phyloP scores from a whole-genome alignment of 2,888 invertebrate genomes.

The Alentia gelatinosa region DNA sequence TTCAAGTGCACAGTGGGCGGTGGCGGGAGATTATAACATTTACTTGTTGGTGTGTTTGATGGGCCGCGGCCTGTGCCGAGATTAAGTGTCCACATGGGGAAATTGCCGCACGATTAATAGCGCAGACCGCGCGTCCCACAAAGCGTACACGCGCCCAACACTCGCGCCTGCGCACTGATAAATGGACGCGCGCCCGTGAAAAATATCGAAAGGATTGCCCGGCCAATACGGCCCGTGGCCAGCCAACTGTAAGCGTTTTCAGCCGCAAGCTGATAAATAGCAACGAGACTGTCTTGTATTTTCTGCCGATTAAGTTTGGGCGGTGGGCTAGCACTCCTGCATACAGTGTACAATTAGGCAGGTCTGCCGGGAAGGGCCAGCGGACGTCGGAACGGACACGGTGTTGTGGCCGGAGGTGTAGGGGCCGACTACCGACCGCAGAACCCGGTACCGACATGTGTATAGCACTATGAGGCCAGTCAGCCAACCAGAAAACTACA shows the following conservation, averaged over 20 bases:
- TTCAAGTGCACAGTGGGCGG: constrained; percentile 56
- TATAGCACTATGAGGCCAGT: too few species aligned
- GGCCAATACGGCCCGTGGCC: constrained; percentile 37
- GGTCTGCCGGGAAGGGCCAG: not conserved
- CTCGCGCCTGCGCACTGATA: not conserved
- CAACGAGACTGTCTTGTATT: constrained; percentile 53
- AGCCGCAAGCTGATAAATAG: constrained; percentile 49
- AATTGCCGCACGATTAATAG: constrained; percentile 52
- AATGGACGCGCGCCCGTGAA: constrained; percentile 23
- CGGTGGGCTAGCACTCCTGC: not conserved
- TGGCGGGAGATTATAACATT: constrained; percentile 57
- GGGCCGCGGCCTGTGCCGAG: not conserved
- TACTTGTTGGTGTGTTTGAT: constrained; percentile 54
- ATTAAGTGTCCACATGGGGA: constrained; percentile 53
- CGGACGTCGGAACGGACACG: not conserved
- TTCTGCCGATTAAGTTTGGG: constrained; percentile 52
- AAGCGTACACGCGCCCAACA: not conserved
- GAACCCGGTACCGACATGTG: too few species aligned
- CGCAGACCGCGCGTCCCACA: not conserved
- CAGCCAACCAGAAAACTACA: not conserved
- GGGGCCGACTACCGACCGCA: too few species aligned
- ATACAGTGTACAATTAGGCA: constrained; percentile 49
- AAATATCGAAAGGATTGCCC: constrained; percentile 52
- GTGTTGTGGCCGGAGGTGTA: too few species aligned
- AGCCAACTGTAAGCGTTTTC: constrained; percentile 48